phyloP scores from a whole-genome alignment of 2,888 invertebrate genomes.

The Oasisia sp. region DNA sequence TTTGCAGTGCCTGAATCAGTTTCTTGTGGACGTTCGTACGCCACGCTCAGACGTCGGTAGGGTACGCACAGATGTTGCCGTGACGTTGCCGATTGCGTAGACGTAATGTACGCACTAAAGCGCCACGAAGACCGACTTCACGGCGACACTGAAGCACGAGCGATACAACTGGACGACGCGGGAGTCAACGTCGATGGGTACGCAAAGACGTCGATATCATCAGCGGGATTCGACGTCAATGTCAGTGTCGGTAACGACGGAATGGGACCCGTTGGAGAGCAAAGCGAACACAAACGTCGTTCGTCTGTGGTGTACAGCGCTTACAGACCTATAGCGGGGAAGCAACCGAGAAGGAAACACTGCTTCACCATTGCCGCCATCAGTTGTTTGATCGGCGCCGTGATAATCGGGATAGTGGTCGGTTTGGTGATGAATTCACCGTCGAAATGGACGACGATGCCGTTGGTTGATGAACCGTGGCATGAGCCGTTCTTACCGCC shows the following conservation, averaged over 20 bases:
- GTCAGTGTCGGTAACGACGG: background rate
- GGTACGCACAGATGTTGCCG: background rate
- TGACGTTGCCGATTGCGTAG: background rate
- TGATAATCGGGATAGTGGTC: background rate
- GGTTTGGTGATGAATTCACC: background rate
- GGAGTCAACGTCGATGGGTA: background rate
- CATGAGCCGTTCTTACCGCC: slow-evolving; percentile 70
- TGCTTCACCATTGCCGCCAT: background rate
- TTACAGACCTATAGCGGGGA: background rate
- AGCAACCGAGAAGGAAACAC: background rate
- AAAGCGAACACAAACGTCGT: background rate
- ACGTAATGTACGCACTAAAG: background rate
- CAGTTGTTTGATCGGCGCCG: background rate
- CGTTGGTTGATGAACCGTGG: slow-evolving; percentile 34
- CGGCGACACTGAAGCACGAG: background rate
- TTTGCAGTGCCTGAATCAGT: background rate
- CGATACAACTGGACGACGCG: background rate
- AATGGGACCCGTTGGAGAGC: background rate
- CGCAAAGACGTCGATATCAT: background rate
- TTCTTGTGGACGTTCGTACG: background rate
- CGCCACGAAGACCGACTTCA: background rate
- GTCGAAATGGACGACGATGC: background rate
- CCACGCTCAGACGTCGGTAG: background rate
- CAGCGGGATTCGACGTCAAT: background rate
- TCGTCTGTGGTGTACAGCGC: background rate